phyloP scores from a whole-genome alignment of 2,888 invertebrate species.

The Archips crataeganus region DNA sequence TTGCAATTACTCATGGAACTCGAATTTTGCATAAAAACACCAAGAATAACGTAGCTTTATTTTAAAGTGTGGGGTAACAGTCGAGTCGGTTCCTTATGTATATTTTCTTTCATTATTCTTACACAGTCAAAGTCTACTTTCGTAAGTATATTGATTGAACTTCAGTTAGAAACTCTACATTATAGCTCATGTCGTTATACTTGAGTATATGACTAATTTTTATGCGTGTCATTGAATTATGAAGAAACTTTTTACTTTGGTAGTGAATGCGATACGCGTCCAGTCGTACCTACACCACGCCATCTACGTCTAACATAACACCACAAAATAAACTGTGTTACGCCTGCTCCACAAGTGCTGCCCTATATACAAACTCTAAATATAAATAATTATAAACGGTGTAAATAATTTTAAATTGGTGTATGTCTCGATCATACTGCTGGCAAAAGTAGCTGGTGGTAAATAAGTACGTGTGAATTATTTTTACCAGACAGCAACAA shows the following conservation, averaged over 20 bases:
- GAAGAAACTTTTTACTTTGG: neutral
- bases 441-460: neutral
- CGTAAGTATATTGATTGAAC: neutral
- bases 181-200: neutral
- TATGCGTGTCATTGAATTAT: neutral
- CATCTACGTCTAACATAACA: constrained; percentile 3
- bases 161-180: neutral
- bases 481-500: neutral
- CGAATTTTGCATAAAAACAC: no score
- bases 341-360: constrained; percentile 41
- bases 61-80: neutral
- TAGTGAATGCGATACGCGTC: constrained; percentile 8
- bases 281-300: neutral
- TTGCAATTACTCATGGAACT: no score
- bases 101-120: neutral
- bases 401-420: constrained; percentile 37
- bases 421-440: constrained; percentile 26
- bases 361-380: constrained; percentile 39
- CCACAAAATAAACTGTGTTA: constrained; percentile 23
- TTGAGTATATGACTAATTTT: neutral
- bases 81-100: neutral
- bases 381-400: constrained; percentile 21
- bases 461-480: neutral
- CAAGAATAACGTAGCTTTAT: neutral
- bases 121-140: neutral